These are phyloP conservation scores for Ptilonorhynchus violaceus DNA, from an alignment of 2,113 vertebrate species.

Conservation along the genomic window DNA sequence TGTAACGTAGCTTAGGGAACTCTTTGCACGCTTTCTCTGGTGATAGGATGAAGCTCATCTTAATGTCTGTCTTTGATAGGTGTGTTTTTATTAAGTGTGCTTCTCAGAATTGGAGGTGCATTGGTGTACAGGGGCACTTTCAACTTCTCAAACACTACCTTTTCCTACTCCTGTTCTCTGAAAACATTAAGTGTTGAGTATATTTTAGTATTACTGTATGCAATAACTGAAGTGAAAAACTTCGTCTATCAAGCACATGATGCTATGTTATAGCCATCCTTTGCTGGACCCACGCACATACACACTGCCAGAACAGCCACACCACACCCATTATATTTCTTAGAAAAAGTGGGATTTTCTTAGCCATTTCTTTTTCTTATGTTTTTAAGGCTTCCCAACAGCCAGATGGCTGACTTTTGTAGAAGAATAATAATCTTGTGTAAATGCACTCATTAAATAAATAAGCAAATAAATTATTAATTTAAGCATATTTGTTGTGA, in stretches of 20 bases:
- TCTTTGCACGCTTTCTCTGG: neutral
- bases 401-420: neutral
- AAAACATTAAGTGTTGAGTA: neutral
- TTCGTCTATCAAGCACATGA: neutral
- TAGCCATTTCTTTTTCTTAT: neutral
- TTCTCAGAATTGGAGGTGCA: neutral
- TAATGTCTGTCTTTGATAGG: neutral
- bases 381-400: neutral
- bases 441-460: neutral
- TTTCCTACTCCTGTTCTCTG: neutral
- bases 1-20: neutral
- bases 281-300: neutral
- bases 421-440: neutral
- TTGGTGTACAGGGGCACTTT: neutral
- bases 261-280: neutral
- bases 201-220: neutral
- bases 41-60: neutral
- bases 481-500: neutral
- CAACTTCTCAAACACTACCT: neutral
- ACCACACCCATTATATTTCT: slow-evolving; percentile 12
- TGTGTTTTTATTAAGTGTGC: neutral
- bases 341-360: neutral
- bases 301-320: neutral
- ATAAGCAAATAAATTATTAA: neutral
- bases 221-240: neutral